Conservation (phyloP, 2,797 vertebrate species). For the Parotocinclus haroldoi region DNA sequence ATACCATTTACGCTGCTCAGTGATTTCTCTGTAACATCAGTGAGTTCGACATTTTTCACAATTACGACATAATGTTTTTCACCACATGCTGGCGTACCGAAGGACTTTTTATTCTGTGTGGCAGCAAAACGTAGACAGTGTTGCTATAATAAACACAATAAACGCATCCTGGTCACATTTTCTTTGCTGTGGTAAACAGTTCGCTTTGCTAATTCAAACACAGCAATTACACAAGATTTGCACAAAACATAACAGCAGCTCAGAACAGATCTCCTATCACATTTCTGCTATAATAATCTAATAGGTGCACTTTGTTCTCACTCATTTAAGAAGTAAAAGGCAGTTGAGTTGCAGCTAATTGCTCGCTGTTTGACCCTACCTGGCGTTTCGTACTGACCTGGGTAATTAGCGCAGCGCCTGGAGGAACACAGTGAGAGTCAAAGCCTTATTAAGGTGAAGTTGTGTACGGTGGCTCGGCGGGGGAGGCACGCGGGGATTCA, state of each 20-base stretch:
- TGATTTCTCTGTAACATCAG: too few relatives aligned
- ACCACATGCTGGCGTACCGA: too few relatives aligned
- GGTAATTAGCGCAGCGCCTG: conserved; percentile 36
- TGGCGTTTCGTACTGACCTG: neutral
- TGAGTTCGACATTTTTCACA: too few relatives aligned
- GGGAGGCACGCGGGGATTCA: conserved; percentile 50
- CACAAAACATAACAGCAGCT: neutral
- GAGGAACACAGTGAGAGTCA: conserved; percentile 19
- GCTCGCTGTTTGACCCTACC: neutral
- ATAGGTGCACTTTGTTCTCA: conserved; percentile 18
- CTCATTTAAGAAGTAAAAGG: conserved; percentile 9
- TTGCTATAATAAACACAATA: too few relatives aligned
- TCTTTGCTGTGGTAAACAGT: too few relatives aligned
- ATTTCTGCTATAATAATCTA: conserved; percentile 26
- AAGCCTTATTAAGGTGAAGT: conserved; percentile 38
- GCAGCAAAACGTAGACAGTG: too few relatives aligned
- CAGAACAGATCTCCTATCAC: neutral
- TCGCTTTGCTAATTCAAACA: neutral
- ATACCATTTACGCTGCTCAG: too few relatives aligned
- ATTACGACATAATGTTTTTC: too few relatives aligned
- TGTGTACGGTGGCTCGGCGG: conserved; percentile 35
- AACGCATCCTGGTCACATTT: too few relatives aligned
- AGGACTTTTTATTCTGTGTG: too few relatives aligned
- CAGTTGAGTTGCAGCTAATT: conserved; percentile 15
- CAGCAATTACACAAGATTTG: conserved; percentile 1